Evolutionary conservation across 2,888 invertebrate species (phyloP), one percentile per base, ranked within the genome.

Genomic region (Rutpela maculata): DNA sequence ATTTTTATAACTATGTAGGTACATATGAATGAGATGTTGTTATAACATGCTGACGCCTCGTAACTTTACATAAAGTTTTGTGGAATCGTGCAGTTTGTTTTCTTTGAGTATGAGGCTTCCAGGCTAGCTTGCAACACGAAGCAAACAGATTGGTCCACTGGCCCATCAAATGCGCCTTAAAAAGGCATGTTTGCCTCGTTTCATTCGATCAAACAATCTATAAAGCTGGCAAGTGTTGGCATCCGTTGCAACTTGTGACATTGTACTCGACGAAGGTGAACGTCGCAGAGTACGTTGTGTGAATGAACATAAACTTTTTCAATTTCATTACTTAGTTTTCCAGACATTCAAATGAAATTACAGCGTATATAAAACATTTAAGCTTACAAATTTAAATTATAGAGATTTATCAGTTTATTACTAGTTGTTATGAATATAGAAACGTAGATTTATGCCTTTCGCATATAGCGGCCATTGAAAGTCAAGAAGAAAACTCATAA

Each of bases 151-250:
- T 43, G 65, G 43, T 65, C 65, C 65, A 31, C 65, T 65, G 65
- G 69, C 26, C 59, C 57, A 57, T 69, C 59, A 69, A 69, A 69
- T 57, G 35, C 38, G 17, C 69, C 38, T 57, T 69, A 35, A 69
- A 18, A 57, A 69, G 57, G 18, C 55, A 19, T 31, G 68, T 43
- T 57, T 57, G 68, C 68, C 57, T 68, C 68, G 57, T 68, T 68
- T 68, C 68, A 18, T 68, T 55, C 68, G 55, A 68, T 68, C 68
- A 68, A 68, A 68, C 68, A 68, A 68, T 68, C 68, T 57, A 68
- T 68, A 68, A 68, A 68, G 26, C 50, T 50, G n/a, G 59, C 26
- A 57, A 69, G 69, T 56, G 69, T 69, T 71, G 38, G 72, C 74
- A 73, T 78, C 70, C 57, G 68, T 31, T 22, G 35, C 43, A 19